Evolutionary conservation across 2,888 invertebrate species (phyloP), one percentile per base, ranked within the genome.

Genomic region (Tuta absoluta): DNA sequence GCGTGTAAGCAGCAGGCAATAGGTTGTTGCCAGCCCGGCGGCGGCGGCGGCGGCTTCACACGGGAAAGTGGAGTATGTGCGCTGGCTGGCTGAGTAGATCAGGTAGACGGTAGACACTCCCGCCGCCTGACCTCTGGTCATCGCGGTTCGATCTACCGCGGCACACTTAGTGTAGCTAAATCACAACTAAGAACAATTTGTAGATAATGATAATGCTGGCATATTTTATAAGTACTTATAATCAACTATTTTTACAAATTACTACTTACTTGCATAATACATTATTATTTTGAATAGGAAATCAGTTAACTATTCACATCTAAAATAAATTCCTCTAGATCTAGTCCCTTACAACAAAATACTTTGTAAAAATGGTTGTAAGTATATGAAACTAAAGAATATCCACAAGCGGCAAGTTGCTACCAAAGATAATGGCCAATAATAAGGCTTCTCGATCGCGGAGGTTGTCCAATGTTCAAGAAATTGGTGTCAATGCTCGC

Each of bases 401-500:
- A 64, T 62, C 5, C 41, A 41, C 61, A 48, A 63, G 66, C 66
- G 60, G 66, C 68, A 66, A 68, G 64, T 63, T 68, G 68, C 62
- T 68, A 72, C 67, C 61, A 65, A 63, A 66, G 65, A 58, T 69
- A 71, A 69, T 69, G 66, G n/a, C n/a, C n/a, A n/a, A n/a, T 74
- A 75, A 75, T 74, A 73, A 73, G 73, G 68, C 68, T 77, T 77
- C 70, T 71, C 71, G 77, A 84, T 82, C 72, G 74, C 68, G 69
- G 76, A 81, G 75, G 78, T 80, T 80, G 81, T 85, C 82, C 82
- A 79, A 83, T 84, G 82, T 82, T 80, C 82, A 81, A 82, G 80
- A 86, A 83, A 89, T 89, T 82, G 88, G 89, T 90, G 91, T 91
- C 91, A 91, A 88, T 87, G 91, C 78, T 90, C 89, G 89, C 89